phyloP scores from a whole-genome alignment of 2,113 vertebrate genomes.

The Lutjanus erythropterus region DNA sequence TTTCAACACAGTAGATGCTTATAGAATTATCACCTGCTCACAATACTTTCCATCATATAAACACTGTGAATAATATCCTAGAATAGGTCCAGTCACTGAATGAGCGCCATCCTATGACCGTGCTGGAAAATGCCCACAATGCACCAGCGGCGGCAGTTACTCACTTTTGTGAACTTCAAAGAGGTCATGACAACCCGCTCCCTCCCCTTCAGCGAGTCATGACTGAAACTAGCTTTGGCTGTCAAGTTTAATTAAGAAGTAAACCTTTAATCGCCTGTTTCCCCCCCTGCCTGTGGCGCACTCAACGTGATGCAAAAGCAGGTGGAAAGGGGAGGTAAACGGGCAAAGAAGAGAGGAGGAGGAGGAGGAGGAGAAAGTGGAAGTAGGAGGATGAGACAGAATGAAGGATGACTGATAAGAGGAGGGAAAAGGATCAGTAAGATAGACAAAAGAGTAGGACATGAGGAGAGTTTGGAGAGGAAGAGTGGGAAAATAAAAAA shows the following conservation, averaged over 20 bases:
- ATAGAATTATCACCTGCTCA: too few species aligned
- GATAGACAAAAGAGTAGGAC: too few species aligned
- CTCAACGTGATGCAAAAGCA: background rate
- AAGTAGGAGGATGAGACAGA: background rate
- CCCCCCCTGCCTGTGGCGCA: background rate
- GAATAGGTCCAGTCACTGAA: background rate
- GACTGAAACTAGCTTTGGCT: slow-evolving; percentile 11
- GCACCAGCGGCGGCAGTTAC: background rate
- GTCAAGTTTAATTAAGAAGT: slow-evolving; percentile 26
- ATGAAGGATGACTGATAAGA: background rate
- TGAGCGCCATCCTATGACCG: background rate
- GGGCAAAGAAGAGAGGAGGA: background rate
- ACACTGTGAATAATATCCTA: too few species aligned
- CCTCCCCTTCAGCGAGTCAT: background rate
- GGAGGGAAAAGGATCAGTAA: background rate
- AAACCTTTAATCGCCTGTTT: slow-evolving; percentile 1
- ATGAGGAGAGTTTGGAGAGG: too few species aligned
- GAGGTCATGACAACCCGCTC: background rate
- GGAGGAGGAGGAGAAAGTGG: background rate
- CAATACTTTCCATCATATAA: too few species aligned
- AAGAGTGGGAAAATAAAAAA: too few species aligned
- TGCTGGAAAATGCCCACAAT: background rate
- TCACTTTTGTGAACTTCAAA: background rate
- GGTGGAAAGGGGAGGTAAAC: background rate
- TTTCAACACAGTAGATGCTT: too few species aligned